Conservation (phyloP, 2,113 vertebrate species). For the Bolborhynchus lineola region DNA sequence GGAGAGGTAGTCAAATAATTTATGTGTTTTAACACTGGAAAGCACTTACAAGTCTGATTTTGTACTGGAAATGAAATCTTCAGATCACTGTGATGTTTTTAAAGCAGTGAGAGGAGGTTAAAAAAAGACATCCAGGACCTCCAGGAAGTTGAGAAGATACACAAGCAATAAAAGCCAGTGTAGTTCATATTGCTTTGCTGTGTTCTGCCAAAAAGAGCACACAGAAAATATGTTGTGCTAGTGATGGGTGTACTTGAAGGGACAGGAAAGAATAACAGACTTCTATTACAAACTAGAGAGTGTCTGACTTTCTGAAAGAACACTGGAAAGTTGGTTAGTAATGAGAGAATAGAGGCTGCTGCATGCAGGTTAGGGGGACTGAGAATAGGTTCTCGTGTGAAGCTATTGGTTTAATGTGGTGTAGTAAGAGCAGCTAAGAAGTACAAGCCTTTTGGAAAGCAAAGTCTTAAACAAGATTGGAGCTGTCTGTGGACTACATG, state of each 20-base stretch:
- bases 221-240: background rate
- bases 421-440: background rate
- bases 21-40: background rate
- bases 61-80: background rate
- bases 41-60: background rate
- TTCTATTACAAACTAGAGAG: background rate
- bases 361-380: background rate
- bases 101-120: background rate
- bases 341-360: background rate
- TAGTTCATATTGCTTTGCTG: background rate
- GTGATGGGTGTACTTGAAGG: background rate
- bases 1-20: background rate
- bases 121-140: background rate
- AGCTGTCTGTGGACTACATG: background rate
- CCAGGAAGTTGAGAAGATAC: background rate
- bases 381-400: background rate
- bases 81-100: background rate
- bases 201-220: background rate
- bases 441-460: background rate
- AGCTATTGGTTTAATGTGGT: background rate
- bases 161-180: background rate
- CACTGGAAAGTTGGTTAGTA: background rate
- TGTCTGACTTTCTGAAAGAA: background rate
- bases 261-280: background rate
- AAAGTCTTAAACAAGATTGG: background rate